Conservation (phyloP, 2,113 vertebrate species). For the Labrus mixtus region DNA sequence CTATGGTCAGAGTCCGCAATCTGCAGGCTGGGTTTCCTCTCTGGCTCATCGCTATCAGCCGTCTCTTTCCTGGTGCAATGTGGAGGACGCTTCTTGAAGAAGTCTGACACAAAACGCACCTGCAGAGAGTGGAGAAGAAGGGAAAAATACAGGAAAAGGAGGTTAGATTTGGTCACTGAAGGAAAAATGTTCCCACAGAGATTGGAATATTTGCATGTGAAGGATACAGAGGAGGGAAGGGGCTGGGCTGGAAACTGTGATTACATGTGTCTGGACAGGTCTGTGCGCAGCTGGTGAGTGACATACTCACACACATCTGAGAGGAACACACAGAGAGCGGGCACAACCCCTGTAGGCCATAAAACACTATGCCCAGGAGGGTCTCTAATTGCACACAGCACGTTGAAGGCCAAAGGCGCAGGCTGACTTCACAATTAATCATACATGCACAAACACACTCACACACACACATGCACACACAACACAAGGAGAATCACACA, state of each 20-base stretch:
- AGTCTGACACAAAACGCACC: slow-evolving; percentile 91
- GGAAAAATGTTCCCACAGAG: slow-evolving; percentile 14
- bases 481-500: not conserved
- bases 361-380: slow-evolving; percentile 66
- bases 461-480: not conserved
- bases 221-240: slow-evolving; percentile 30
- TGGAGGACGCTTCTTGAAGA: slow-evolving; percentile 89
- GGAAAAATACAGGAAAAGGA: not conserved
- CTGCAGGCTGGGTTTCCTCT: slow-evolving; percentile 88
- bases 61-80: slow-evolving; percentile 51
- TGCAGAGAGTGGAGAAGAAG: slow-evolving; percentile 56
- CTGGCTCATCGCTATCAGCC: slow-evolving; percentile 74
- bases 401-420: slow-evolving; percentile 57
- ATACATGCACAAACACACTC: slow-evolving; percentile 20
- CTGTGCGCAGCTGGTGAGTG: slow-evolving; percentile 49
- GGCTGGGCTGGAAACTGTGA: slow-evolving; percentile 71
- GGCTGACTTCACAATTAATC: slow-evolving; percentile 61
- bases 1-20: slow-evolving; percentile 81
- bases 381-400: slow-evolving; percentile 61
- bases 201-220: slow-evolving; percentile 17
- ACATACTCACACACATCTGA: slow-evolving; percentile 51
- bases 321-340: slow-evolving; percentile 73
- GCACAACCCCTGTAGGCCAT: slow-evolving; percentile 52
- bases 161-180: slow-evolving; percentile 18
- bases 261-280: slow-evolving; percentile 54